Percentiles rank a stretch among this genome's conserved stretches.
Evolutionary conservation across 2,113 vertebrate species (phyloP).

Genomic region (Ifrita kowaldi): DNA sequence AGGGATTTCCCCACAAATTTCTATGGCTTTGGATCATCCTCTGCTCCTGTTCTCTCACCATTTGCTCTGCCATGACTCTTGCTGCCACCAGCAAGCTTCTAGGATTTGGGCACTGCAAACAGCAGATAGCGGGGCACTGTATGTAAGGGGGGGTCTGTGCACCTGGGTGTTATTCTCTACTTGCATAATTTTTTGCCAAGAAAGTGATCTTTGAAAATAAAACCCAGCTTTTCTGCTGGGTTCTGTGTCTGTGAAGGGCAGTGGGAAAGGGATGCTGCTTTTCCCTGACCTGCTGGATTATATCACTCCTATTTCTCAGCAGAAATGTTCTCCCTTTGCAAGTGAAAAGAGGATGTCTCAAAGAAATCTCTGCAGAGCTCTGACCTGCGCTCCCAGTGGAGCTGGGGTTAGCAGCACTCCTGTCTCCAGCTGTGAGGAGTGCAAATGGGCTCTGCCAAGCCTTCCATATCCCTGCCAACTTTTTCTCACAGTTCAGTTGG

Average conservation of each 20-base stretch:
- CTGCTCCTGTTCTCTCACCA: neutral
- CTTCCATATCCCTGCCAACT: neutral
- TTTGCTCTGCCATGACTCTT: neutral
- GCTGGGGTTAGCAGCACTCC: neutral
- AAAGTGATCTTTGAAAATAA: neutral
- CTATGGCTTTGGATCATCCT: neutral
- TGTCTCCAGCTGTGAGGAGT: neutral
- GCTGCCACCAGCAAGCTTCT: neutral
- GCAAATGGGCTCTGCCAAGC: neutral
- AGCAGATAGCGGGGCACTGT: neutral
- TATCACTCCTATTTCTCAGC: neutral
- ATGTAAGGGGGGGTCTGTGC: neutral
- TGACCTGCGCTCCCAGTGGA: neutral
- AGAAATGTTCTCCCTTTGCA: neutral
- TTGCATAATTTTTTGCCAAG: neutral
- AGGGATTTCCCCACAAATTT: neutral
- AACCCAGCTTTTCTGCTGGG: neutral
- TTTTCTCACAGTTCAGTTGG: neutral
- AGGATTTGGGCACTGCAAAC: neutral
- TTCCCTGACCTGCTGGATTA: neutral
- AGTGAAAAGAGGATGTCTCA: neutral
- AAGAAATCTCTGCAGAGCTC: neutral
- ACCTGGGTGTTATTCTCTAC: neutral
- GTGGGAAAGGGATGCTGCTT: neutral
- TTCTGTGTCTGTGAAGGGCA: neutral